Conservation (phyloP, 2,797 vertebrate genomes). For the Paramormyrops hopkinsi region DNA sequence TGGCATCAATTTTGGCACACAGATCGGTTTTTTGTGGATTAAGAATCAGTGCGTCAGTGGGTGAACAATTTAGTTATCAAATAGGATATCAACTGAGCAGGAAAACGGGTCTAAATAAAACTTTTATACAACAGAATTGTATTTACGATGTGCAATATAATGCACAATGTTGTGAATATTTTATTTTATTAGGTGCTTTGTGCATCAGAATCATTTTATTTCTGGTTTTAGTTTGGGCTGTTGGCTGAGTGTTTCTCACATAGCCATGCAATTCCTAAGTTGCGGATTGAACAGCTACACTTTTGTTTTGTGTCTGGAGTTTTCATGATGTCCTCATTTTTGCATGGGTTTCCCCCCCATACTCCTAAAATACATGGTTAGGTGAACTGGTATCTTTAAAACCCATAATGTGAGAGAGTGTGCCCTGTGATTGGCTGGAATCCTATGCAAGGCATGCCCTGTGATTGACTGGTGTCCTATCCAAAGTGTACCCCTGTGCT, state of each 20-base stretch:
- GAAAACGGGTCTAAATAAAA: neutral
- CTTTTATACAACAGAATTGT: neutral
- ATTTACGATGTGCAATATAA: neutral
- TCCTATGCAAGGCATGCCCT: neutral
- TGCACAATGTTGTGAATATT: neutral
- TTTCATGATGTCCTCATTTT: neutral
- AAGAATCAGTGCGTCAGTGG: slow-evolving; percentile 30
- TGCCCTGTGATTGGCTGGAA: neutral
- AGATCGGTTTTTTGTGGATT: slow-evolving; percentile 85
- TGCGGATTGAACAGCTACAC: neutral
- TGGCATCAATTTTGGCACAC: slow-evolving; percentile 82
- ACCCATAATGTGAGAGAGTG: neutral
- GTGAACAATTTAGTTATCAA: neutral
- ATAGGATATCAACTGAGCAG: neutral
- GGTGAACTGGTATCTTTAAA: neutral
- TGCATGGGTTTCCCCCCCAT: neutral
- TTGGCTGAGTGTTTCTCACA: neutral
- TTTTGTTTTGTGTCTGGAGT: neutral
- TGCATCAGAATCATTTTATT: neutral
- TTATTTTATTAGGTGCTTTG: neutral
- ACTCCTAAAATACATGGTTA: neutral
- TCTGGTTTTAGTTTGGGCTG: neutral
- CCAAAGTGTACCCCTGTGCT: neutral
- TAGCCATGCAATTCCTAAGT: neutral
- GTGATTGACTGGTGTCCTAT: neutral